Base-by-base conservation (phyloP, 2,888 invertebrate genomes). In the Aspidapion aeneum region DNA sequence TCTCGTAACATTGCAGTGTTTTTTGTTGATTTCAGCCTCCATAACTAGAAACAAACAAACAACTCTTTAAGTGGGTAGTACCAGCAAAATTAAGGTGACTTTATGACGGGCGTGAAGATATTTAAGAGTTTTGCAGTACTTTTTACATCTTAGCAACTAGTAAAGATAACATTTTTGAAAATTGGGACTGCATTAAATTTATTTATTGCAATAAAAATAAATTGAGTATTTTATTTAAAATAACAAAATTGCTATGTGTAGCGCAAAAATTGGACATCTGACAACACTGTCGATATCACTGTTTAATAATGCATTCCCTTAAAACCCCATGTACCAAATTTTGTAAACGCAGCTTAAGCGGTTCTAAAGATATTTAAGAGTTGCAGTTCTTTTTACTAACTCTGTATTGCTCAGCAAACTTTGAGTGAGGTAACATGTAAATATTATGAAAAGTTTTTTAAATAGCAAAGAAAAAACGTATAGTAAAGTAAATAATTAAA, bases 1-100 rank as follows among this genome's bases (percentile, higher is more conserved):
- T 61, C 57, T 60, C 3, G 61, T 61, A 18, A 51, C 48, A 58
- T 49, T 58, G 48, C 49, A 58, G 58, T 58, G 35, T 49, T 58
- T 58, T 52, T 54, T 50, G 58, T n/a, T 62, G 22, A n/a, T 18
- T 19, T 35, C 54, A 17, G 5, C 52, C 55, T 55, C 55, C 55
- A 19, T 55, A 55, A 20, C 55, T 55, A 19, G 19, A 55, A 55
- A 18, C 5, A 55, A 18, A 55, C 5, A 55, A 55, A 55, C 9
- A 48, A 48, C n/a, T 48, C 9, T 48, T 48, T 48, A 48, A 48
- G n/a, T 48, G 49, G 9, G 49, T 48, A n/a, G 49, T 9, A 12
- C n/a, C n/a, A n/a, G n/a, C n/a, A n/a, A n/a, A n/a, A n/a, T n/a
- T n/a, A n/a, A n/a, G n/a, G n/a, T n/a, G n/a, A n/a, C n/a, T n/a